Conservation (phyloP, 2,113 vertebrate genomes). For the Tetraodon nigroviridis region DNA sequence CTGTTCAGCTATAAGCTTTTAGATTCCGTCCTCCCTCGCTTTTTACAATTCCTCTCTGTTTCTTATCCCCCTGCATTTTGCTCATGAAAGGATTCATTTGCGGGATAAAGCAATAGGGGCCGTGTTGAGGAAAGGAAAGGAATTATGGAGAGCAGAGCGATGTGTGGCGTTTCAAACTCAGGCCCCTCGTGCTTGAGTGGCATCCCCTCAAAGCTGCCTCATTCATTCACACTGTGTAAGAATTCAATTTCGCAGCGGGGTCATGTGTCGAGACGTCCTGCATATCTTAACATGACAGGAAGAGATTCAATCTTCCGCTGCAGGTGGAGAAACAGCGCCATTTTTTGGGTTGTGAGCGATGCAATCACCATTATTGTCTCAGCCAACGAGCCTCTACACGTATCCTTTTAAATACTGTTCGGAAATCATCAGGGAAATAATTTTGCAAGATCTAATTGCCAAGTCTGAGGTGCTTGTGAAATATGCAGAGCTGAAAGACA, state of each 20-base stretch:
- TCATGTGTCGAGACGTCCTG: conserved; percentile 56
- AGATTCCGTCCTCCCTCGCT: conserved; percentile 62
- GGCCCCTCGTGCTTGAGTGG: conserved; percentile 49
- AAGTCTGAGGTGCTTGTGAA: conserved; percentile 36
- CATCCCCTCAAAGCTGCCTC: conserved; percentile 60
- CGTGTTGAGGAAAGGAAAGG: conserved; percentile 25
- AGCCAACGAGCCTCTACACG: conserved; percentile 35
- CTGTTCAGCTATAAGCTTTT: conserved; percentile 58
- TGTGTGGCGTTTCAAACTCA: conserved; percentile 36
- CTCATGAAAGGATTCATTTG: conserved; percentile 68
- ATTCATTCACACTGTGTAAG: conserved; percentile 73
- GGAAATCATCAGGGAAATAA: conserved; percentile 49
- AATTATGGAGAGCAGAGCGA: conserved; percentile 31
- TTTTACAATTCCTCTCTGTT: conserved; percentile 48
- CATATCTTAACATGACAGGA: conserved; percentile 75
- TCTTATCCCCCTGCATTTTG: conserved; percentile 19
- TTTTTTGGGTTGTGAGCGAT: conserved; percentile 42
- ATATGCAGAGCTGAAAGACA: conserved; percentile 26
- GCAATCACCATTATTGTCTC: conserved; percentile 41
- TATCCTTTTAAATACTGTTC: conserved; percentile 50
- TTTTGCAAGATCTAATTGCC: conserved; percentile 28
- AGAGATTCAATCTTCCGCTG: conserved; percentile 74
- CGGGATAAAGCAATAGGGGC: conserved; percentile 31
- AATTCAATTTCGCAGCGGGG: conserved; percentile 80
- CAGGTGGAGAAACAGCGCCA: conserved; percentile 51